Evolutionary conservation across 2,113 vertebrate species (phyloP).

Genomic region (Gnathonemus longibarbis): DNA sequence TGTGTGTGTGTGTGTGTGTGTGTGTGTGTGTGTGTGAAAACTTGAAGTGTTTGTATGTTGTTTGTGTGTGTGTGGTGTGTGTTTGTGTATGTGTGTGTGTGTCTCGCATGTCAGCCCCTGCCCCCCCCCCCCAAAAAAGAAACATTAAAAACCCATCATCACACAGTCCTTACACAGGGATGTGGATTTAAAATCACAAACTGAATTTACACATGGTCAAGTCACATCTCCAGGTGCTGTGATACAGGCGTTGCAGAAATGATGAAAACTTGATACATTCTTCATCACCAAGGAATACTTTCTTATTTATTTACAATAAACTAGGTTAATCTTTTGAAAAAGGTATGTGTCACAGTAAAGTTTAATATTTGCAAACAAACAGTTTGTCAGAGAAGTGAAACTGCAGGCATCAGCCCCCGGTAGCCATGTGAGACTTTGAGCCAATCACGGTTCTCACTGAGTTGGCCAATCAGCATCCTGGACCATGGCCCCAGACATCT

Average conservation of each 20-base stretch:
- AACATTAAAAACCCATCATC: neutral
- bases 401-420: neutral
- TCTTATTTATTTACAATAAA: neutral
- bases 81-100: neutral
- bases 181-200: neutral
- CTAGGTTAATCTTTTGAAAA: neutral
- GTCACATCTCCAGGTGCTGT: neutral
- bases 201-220: neutral
- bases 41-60: neutral
- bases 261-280: neutral
- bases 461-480: neutral
- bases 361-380: neutral
- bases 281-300: neutral
- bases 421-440: neutral
- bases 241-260: neutral
- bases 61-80: neutral
- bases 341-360: neutral
- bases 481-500: constrained; percentile 8
- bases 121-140: neutral
- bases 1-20: neutral
- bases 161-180: neutral
- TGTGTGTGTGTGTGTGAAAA: neutral
- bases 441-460: neutral
- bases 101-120: neutral
- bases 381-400: neutral